phyloP scores from a whole-genome alignment of 2,797 vertebrate species.

The Enteromius argenteus region DNA sequence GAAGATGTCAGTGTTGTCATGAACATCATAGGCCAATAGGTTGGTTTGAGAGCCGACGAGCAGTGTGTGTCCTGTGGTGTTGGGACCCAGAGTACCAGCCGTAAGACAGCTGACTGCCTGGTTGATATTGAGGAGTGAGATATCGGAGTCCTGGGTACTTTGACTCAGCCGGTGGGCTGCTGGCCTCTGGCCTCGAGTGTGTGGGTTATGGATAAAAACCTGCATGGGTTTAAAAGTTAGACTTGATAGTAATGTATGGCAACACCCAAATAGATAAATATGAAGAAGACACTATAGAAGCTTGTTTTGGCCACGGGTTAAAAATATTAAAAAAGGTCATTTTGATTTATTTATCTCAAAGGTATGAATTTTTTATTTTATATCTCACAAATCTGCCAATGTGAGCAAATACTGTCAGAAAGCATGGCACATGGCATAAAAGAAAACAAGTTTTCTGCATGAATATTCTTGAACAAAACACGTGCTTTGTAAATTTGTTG shows the following conservation, averaged over 20 bases:
- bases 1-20: slow-evolving; percentile 95
- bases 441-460: not conserved
- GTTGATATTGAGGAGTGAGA: slow-evolving; percentile 96
- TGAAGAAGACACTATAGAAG: not conserved
- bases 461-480: not conserved
- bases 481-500: not conserved
- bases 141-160: slow-evolving; percentile 88
- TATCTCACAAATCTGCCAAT: no score
- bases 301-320: not conserved
- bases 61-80: slow-evolving; percentile 85
- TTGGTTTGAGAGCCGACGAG: slow-evolving; percentile 94
- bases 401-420: not conserved
- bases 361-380: no score
- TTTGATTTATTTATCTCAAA: no score
- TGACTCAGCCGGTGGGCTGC: slow-evolving; percentile 82
- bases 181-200: slow-evolving; percentile 82
- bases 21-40: slow-evolving; percentile 94
- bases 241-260: not conserved
- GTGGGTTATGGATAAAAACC: slow-evolving; percentile 98
- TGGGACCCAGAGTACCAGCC: slow-evolving; percentile 85
- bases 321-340: no score
- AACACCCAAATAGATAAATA: not conserved
- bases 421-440: not conserved
- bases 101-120: slow-evolving; percentile 92
- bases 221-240: slow-evolving; percentile 34